These are phyloP conservation scores for Drosophila virilis DNA, from an alignment of 1,140 invertebrate species.

Conservation along the genomic window DNA sequence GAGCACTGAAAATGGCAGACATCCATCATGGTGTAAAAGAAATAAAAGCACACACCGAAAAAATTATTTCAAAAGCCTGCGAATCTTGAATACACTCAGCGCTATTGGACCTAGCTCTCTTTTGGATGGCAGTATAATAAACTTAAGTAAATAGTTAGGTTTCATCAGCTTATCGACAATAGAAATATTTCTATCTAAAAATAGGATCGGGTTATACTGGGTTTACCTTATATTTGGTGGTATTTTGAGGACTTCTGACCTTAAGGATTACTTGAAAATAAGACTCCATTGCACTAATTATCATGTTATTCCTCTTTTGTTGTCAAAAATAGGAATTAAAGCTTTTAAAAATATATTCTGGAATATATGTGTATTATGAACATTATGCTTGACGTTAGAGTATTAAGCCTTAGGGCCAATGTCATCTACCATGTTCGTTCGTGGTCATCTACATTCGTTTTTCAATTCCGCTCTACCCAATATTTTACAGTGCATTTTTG, in stretches of 20 bases:
- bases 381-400: background rate
- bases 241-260: too few relatives aligned
- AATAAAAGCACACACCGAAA: constrained; percentile 8
- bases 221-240: too few relatives aligned
- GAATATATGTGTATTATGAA: too few relatives aligned
- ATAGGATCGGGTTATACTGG: too few relatives aligned
- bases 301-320: too few relatives aligned
- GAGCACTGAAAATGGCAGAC: constrained; percentile 45
- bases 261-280: too few relatives aligned
- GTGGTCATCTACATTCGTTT: constrained; percentile 4
- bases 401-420: background rate
- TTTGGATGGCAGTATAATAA: background rate
- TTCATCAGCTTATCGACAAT: too few relatives aligned
- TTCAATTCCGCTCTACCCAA: constrained; percentile 29
- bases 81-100: constrained; percentile 18
- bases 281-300: too few relatives aligned
- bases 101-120: background rate
- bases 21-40: constrained; percentile 43
- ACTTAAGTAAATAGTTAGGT: too few relatives aligned
- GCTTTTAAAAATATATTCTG: too few relatives aligned
- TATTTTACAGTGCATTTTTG: constrained; percentile 61
- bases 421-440: constrained; percentile 1
- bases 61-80: constrained; percentile 4
- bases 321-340: too few relatives aligned
- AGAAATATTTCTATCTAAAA: too few relatives aligned